Evolutionary conservation across 1,140 invertebrate species (phyloP).

Genomic region (Drosophila triauraria): DNA sequence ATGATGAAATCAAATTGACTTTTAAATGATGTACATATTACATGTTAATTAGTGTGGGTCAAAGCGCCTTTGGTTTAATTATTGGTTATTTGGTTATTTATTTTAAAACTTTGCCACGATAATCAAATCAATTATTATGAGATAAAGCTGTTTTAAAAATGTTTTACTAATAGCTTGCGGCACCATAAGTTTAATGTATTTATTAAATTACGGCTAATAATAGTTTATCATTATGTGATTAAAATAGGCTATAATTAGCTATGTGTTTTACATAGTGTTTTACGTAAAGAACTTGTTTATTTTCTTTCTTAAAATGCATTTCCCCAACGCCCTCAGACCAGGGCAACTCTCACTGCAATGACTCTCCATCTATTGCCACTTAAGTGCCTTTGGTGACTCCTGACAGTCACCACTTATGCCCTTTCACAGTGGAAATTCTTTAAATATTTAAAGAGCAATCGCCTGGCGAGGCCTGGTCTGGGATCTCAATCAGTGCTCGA

Average conservation of each 20-base stretch:
- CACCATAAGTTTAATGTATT: background rate
- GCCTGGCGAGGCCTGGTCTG: slow-evolving; percentile 26
- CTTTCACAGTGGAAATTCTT: slow-evolving; percentile 26
- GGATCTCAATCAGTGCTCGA: slow-evolving; percentile 63
- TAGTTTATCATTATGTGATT: background rate
- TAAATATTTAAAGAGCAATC: slow-evolving; percentile 66
- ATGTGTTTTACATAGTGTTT: background rate
- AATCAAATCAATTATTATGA: background rate
- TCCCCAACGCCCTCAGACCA: background rate
- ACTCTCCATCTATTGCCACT: slow-evolving; percentile 9
- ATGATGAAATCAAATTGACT: background rate
- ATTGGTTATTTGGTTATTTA: background rate
- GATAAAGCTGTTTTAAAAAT: background rate
- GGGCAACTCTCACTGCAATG: background rate
- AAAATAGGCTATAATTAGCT: background rate
- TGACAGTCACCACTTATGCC: slow-evolving; percentile 25
- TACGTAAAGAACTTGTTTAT: background rate
- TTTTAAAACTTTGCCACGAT: background rate
- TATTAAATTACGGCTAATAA: background rate
- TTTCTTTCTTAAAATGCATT: background rate
- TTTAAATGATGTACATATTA: background rate
- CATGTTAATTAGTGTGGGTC: background rate
- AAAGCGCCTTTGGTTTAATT: background rate
- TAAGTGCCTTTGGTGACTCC: slow-evolving; percentile 33
- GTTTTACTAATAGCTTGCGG: background rate